phyloP scores from a whole-genome alignment of 2,113 vertebrate species.

The Chaetorhynchus papuensis region DNA sequence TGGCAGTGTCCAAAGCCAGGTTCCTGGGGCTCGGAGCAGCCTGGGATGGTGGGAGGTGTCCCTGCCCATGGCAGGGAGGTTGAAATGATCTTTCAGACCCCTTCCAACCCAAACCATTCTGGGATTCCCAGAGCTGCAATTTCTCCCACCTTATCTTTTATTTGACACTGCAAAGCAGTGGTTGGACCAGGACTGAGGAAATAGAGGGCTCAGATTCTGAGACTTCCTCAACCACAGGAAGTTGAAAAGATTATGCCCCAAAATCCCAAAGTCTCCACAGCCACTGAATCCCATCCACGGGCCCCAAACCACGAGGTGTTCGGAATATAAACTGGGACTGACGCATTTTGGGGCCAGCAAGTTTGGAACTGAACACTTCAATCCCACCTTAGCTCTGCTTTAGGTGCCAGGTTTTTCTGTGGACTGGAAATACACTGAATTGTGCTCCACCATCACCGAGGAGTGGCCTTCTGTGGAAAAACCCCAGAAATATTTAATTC shows the following conservation, averaged over 20 bases:
- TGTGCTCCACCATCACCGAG: background rate
- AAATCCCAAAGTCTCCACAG: background rate
- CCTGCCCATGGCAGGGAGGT: background rate
- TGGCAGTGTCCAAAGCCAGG: background rate
- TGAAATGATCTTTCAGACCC: background rate
- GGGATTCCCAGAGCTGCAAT: background rate
- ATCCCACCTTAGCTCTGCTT: background rate
- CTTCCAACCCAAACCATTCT: background rate
- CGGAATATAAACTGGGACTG: background rate
- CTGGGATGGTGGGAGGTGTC: background rate
- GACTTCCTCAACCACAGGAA: background rate
- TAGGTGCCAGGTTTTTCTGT: background rate
- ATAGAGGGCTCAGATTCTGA: background rate
- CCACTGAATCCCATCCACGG: background rate
- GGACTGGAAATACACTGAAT: background rate
- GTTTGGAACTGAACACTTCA: background rate
- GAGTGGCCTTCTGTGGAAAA: background rate
- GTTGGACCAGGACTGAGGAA: background rate
- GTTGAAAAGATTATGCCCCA: background rate
- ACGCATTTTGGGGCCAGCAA: background rate
- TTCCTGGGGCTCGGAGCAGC: accelerated
- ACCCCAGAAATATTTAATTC: background rate
- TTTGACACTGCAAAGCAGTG: background rate
- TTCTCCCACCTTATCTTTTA: background rate
- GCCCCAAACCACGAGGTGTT: background rate